Base-by-base conservation (phyloP, 2,113 vertebrate genomes). In the Oreochromis niloticus region DNA sequence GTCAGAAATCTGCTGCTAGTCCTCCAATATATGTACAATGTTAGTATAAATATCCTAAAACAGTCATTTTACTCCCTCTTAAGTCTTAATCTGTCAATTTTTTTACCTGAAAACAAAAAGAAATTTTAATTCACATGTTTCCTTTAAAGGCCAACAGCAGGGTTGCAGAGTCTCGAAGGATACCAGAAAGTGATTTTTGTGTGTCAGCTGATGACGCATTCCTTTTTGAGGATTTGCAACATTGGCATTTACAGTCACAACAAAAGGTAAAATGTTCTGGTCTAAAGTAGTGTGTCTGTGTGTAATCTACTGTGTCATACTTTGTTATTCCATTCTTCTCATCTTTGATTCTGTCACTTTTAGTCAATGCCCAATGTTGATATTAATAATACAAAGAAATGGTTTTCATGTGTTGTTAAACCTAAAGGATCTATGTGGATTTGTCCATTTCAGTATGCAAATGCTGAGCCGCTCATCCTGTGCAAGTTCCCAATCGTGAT, bases 21-120 rank as follows among this genome's bases (percentile, higher is more conserved):
- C 32, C 94, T 95, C 24, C 92, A 90, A 30, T 83, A 81, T 3
- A 83, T 95, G 52, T 84, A 94, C 89, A 89, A 93, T 7, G 95
- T 95, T 2, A 86, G 93, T 92, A 46, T 85, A 7, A 13, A 14
- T 34, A 41, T 80, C 11, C 4, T 6, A 41, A 46, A 56, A 4
- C 10, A n/a, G 4, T 22, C 6, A 3, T n/a, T 36, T 32, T 1
- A 36, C 61, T 36, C 10, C 8, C 11, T 46, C 4, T 57, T 55
- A 24, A 55, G n/a, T 6, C 6, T 56, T 55, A 34, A 46, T 36
- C 8, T 66, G 54, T 59, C 16, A 30, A 7, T 52, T 80, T 14
- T 54, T 56, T 56, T 56, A 56, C 22, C 54, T 56, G 22, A 3
- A 24, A 55, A 0, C 32, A 34, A 24, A 56, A 24, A 55, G 3